Percentiles rank a stretch among this genome's conserved stretches.
Evolutionary conservation across 1,140 invertebrate species (phyloP).

Genomic region (Drosophila nikananu): DNA sequence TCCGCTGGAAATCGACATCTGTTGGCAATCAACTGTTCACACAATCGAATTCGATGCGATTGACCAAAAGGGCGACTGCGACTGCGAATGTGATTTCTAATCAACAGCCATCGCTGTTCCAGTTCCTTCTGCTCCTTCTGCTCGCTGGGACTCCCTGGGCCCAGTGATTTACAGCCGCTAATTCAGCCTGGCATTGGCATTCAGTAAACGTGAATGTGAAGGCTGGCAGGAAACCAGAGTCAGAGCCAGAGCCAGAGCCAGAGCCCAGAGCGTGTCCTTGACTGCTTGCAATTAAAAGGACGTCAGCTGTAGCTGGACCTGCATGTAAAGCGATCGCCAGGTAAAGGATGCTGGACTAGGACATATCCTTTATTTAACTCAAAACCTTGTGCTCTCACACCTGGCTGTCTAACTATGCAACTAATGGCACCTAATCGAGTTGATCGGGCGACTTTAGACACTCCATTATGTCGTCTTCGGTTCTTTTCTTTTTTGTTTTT

Average conservation of each 20-base stretch:
- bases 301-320: conserved; percentile 7
- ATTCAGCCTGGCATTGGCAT: conserved; percentile 34
- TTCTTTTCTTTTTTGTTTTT: not conserved
- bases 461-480: not conserved
- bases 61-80: conserved; percentile 24
- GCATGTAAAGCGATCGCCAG: conserved; percentile 18
- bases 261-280: conserved; percentile 11
- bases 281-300: conserved; percentile 28
- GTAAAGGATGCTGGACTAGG: not conserved
- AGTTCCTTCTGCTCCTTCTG: not conserved
- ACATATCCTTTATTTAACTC: not conserved
- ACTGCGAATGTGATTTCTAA: conserved; percentile 38
- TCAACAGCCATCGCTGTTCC: conserved; percentile 12
- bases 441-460: conserved; percentile 9
- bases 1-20: conserved; percentile 33
- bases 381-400: not conserved
- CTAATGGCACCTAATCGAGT: conserved; percentile 1
- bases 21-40: conserved; percentile 43
- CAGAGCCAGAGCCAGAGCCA: not conserved
- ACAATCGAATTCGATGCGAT: conserved; percentile 43
- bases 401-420: not conserved
- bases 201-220: conserved; percentile 14
- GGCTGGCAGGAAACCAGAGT: not conserved
- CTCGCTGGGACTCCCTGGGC: not conserved
- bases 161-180: conserved; percentile 47